Evolutionary conservation across 2,888 invertebrate genomes (phyloP).

Genomic region (Orchestes rusci): DNA sequence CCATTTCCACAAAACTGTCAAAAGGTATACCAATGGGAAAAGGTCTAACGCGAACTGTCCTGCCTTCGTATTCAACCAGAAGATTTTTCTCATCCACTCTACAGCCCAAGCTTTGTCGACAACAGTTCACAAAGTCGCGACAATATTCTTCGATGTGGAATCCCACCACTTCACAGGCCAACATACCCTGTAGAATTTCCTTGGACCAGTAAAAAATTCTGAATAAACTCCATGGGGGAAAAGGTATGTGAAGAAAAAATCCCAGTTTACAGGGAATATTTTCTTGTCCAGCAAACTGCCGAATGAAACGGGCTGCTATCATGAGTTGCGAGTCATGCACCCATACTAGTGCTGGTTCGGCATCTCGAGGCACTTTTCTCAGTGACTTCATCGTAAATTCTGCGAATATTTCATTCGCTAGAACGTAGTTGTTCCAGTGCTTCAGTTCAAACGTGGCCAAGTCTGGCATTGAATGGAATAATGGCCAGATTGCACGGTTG

Average conservation of each 20-base stretch:
- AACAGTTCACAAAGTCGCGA: conserved; percentile 85
- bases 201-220: conserved; percentile 88
- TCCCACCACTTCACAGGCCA: conserved; percentile 88
- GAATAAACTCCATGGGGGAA: conserved; percentile 91
- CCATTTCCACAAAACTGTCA: conserved; percentile 73
- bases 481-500: conserved; percentile 87
- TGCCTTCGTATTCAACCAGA: conserved; percentile 79
- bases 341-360: conserved; percentile 73
- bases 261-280: conserved; percentile 73
- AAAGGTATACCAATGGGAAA: conserved; percentile 86
- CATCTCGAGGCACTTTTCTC: conserved; percentile 46
- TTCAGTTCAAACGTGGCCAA: conserved; percentile 75
- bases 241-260: conserved; percentile 92
- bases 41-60: conserved; percentile 76
- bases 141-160: conserved; percentile 90
- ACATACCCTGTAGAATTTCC: conserved; percentile 85
- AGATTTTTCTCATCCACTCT: conserved; percentile 83
- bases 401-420: conserved; percentile 77
- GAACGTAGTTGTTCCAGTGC: conserved; percentile 74
- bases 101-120: conserved; percentile 78
- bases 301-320: conserved; percentile 85
- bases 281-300: conserved; percentile 75
- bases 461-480: conserved; percentile 90
- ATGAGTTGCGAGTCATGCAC: conserved; percentile 92
- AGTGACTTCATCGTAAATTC: conserved; percentile 67